These are phyloP conservation scores for Semicossyphus pulcher DNA, from an alignment of 2,113 vertebrate species.

Conservation along the genomic window DNA sequence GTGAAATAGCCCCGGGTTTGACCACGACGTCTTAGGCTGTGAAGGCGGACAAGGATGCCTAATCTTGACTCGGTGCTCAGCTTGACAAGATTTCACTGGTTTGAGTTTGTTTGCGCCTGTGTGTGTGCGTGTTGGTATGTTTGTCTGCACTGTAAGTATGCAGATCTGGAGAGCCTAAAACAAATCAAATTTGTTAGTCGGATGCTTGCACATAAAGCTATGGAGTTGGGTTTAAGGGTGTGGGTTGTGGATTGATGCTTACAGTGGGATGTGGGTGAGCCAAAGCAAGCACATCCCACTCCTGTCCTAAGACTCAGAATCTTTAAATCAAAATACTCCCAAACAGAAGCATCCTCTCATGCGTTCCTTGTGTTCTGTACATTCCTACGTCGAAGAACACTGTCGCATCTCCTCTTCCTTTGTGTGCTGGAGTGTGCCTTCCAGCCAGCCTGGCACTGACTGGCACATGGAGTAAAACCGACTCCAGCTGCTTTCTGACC, in stretches of 20 bases:
- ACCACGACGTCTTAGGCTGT: constrained; percentile 75
- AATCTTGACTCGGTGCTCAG: constrained; percentile 78
- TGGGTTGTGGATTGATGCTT: constrained; percentile 72
- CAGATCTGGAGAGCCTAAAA: constrained; percentile 64
- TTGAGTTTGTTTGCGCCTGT: constrained; percentile 59
- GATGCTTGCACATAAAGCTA: constrained; percentile 62
- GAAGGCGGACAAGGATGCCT: constrained; percentile 81
- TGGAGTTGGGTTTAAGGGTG: constrained; percentile 68
- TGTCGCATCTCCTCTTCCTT: constrained; percentile 69
- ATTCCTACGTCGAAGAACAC: constrained; percentile 59
- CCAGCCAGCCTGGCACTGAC: constrained; percentile 78
- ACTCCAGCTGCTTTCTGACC: constrained; percentile 82
- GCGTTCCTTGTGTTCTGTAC: constrained; percentile 45
- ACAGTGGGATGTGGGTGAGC: constrained; percentile 68
- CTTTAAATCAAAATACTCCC: constrained; percentile 65
- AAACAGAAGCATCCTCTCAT: constrained; percentile 60
- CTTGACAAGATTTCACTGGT: constrained; percentile 80
- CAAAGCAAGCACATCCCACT: constrained; percentile 73
- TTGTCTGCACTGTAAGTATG: constrained; percentile 58
- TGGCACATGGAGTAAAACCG: constrained; percentile 76
- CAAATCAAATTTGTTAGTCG: constrained; percentile 71
- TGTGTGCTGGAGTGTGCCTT: constrained; percentile 76
- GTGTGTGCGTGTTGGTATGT: constrained; percentile 44
- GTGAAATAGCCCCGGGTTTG: constrained; percentile 80
- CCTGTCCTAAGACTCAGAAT: constrained; percentile 68